These are phyloP conservation scores for Brachyrhaphis roseni DNA, from an alignment of 2,797 vertebrate genomes.

Conservation along the genomic window DNA sequence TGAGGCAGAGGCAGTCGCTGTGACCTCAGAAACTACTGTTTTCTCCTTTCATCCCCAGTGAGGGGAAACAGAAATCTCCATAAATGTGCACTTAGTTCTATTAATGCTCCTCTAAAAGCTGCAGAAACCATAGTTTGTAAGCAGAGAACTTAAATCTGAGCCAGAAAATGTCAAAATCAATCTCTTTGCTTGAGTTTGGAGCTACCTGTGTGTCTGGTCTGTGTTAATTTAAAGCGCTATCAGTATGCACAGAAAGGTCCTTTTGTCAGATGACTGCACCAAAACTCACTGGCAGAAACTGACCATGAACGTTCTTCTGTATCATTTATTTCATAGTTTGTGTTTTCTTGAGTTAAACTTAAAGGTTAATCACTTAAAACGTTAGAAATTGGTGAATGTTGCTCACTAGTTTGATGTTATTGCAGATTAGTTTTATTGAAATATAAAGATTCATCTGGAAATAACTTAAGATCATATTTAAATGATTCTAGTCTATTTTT, in stretches of 20 bases:
- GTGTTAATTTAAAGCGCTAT: constrained; percentile 26
- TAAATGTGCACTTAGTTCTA: constrained; percentile 16
- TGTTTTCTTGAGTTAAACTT: background rate
- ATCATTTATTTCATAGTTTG: constrained; percentile 20
- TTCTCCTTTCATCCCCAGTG: background rate
- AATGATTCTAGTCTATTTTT: background rate
- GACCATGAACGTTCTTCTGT: constrained; percentile 12
- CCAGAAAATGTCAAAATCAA: constrained; percentile 46
- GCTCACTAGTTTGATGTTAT: background rate
- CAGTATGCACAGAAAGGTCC: constrained; percentile 32
- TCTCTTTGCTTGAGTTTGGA: constrained; percentile 32
- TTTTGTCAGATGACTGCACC: constrained; percentile 62
- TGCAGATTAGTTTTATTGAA: background rate
- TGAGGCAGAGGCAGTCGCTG: constrained; percentile 29
- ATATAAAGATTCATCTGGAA: background rate
- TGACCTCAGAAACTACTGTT: constrained; percentile 10
- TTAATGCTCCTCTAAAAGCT: constrained; percentile 16
- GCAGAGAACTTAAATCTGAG: constrained; percentile 21
- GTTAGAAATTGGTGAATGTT: background rate
- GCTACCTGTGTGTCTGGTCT: constrained; percentile 31
- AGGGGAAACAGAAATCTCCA: constrained; percentile 5
- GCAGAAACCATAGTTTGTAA: constrained; percentile 5
- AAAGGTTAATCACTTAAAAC: background rate
- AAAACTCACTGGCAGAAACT: constrained; percentile 51
- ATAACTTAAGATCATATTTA: background rate